Base-by-base conservation (phyloP, 2,888 invertebrate species). In the Hanleya hanleyi region DNA sequence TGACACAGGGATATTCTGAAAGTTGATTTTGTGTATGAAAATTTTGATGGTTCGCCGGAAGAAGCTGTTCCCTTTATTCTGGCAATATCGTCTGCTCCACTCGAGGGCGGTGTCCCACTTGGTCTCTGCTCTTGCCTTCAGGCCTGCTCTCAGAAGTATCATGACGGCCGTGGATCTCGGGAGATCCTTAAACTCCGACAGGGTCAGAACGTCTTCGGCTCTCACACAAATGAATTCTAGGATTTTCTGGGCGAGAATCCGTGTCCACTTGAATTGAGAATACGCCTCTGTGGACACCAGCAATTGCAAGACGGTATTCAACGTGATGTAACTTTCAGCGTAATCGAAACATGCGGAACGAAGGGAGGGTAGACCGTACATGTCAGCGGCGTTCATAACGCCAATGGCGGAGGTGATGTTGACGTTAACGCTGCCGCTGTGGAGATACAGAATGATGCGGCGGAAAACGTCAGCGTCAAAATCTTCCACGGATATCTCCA, bases 51-150 rank as follows among this genome's bases (percentile, higher is more conserved):
- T 37, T 64, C 26, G 32, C 36, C 64, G 64, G 35, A 64, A 64
- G 64, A 36, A n/a, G 35, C 9, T 64, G 4, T 37, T 22, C 9
- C 38, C 35, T n/a, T n/a, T 35, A 4, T 64, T 35, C 38, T 35
- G 37, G 37, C 35, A 64, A 29, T 64, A 29, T 64, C 64, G 64
- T 37, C 64, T 4, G 35, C 64, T 64, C 64, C 64, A 64, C 22
- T 37, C 1, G 1, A 64, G n/a, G 4, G 35, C 64, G 29, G 35
- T 26, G 29, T 26, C 18, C 35, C 35, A 37, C 26, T 64, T 64
- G 22, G 37, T 36, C 38, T 35, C 22, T 26, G 32, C 64, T 3
- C 64, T 33, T 26, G 64, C 64, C 36, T 36, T 35, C 36, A 64
- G 26, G 5, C n/a, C 35, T 64, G 15, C 18, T 37, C 64, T 64